Evolutionary conservation across 2,888 invertebrate species (phyloP).

Genomic region (Geophilus truncorum): DNA sequence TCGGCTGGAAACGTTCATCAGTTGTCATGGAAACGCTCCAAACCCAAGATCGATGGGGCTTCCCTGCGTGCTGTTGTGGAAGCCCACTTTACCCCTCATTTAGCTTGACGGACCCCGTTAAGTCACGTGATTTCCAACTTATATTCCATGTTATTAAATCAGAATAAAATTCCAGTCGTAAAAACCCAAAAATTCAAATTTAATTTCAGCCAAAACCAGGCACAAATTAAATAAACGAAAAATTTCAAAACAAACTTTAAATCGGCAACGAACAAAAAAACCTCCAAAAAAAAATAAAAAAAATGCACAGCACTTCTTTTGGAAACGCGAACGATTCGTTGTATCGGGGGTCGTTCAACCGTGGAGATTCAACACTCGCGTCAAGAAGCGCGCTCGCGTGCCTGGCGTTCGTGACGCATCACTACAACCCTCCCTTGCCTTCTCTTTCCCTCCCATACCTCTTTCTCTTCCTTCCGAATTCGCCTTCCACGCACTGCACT

Average conservation of each 20-base stretch:
- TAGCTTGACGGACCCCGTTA: neutral
- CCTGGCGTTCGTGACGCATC: constrained; percentile 14
- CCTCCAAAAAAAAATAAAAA: neutral
- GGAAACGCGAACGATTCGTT: neutral
- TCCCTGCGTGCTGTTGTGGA: constrained; percentile 7
- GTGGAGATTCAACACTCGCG: constrained; percentile 2
- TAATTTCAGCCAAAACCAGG: neutral
- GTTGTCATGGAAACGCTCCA: neutral
- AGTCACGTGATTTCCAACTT: neutral
- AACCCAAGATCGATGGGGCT: constrained; percentile 14
- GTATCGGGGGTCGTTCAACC: neutral
- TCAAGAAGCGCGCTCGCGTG: constrained; percentile 14
- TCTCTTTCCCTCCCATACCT: neutral
- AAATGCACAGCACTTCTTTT: no score
- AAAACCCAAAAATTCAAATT: neutral
- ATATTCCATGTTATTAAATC: neutral
- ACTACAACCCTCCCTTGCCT: neutral
- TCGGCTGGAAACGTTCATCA: neutral
- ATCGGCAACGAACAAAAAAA: neutral
- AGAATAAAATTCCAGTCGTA: no score
- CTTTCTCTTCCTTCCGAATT: constrained; percentile 19
- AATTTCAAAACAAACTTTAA: neutral
- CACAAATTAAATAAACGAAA: neutral
- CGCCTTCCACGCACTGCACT: constrained; percentile 23
- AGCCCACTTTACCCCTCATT: constrained; percentile 15